Evolutionary conservation across 1,140 invertebrate species (phyloP).

Genomic region (Danaus plexippus): DNA sequence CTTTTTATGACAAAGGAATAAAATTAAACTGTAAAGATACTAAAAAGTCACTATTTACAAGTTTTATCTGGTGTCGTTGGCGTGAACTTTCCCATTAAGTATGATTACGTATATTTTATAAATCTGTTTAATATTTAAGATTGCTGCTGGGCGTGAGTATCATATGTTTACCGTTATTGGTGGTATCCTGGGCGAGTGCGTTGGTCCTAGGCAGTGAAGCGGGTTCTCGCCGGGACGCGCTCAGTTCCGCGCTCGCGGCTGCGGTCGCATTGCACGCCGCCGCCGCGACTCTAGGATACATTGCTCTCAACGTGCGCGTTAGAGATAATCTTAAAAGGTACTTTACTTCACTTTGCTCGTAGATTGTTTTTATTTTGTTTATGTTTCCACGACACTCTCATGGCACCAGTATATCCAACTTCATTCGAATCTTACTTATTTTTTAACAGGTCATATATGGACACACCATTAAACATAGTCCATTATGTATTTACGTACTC

Average conservation of each 20-base stretch:
- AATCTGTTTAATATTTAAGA: slow-evolving; percentile 19
- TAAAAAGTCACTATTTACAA: no score
- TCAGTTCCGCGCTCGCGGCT: slow-evolving; percentile 82
- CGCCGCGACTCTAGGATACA: slow-evolving; percentile 87
- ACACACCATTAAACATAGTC: background rate
- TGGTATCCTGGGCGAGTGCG: slow-evolving; percentile 50
- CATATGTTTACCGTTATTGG: slow-evolving; percentile 45
- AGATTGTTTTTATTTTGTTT: no score
- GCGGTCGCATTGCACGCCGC: slow-evolving; percentile 81
- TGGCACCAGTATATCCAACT: no score
- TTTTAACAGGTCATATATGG: no score
- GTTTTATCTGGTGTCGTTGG: no score
- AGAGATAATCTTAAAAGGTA: slow-evolving; percentile 75
- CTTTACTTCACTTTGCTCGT: background rate
- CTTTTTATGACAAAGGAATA: no score
- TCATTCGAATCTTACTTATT: no score
- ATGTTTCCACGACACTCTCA: no score
- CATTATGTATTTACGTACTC: background rate
- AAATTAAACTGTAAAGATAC: no score
- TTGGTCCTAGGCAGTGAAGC: slow-evolving; percentile 52
- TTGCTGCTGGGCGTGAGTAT: slow-evolving; percentile 50
- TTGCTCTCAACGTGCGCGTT: slow-evolving; percentile 85
- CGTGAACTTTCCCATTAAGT: no score
- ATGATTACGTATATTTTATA: no score
- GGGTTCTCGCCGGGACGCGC: slow-evolving; percentile 57